Evolutionary conservation across 2,113 vertebrate species (phyloP), one percentile per base, ranked within the genome.

Genomic region (Procavia capensis): DNA sequence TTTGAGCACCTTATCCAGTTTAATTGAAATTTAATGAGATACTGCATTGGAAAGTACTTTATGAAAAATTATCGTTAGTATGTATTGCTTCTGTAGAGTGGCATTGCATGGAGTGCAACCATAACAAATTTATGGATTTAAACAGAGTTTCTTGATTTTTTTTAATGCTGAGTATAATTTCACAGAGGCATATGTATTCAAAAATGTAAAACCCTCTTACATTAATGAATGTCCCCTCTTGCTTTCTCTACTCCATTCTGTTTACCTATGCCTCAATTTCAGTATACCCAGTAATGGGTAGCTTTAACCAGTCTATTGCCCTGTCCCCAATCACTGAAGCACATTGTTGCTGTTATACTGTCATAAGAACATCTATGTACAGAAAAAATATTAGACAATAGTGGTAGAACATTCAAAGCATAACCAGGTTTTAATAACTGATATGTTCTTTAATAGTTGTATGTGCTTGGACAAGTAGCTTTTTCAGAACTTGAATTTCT

Each of bases 21-120:
- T 81, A 95, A 84, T 88, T 81, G 36, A 81, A 90, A 87, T 82
- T 84, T 63, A 88, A 82, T 94, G 85, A 74, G 47, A 85, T 31
- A 34, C 74, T 70, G 0, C 16, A 95, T 50, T 94, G 50, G 3
- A 24, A 83, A 72, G 29, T 29, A 72, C 2, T 66, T 88, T 85
- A 20, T 47, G 75, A 72, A 94, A 81, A 34, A 5, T 72, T 66
- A 43, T 85, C n/a, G 57, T 93, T 41, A 41, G 36, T 74, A 50
- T 83, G 39, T 3, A 1, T 95, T 45, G 41, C 5, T 78, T 90
- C 89, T 88, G 31, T 2, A 74, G 43, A 29, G 74, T 47, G 29
- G 17, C 24, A 72, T 86, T 27, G 29, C 1, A 59, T 11, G 31
- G 29, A 6, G 17, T 70, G 29, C 3, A 93, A 31, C 57, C 6